phyloP scores from a whole-genome alignment of 2,888 invertebrate species.

The Baccha elongata region DNA sequence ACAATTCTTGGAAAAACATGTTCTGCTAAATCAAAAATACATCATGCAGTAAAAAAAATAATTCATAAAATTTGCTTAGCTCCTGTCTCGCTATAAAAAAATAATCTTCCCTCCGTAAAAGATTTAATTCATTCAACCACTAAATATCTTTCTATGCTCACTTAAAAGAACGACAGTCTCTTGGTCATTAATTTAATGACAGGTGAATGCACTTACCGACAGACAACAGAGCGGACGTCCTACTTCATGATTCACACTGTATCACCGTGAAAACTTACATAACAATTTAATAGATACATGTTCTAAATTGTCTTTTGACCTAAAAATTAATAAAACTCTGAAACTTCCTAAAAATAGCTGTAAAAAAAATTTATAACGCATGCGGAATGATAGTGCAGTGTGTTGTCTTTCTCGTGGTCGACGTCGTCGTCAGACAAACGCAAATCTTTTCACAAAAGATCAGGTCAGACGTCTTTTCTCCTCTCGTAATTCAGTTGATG shows the following conservation, averaged over 20 bases:
- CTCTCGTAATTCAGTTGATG: conserved; percentile 20
- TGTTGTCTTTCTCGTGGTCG: not conserved
- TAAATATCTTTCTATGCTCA: not conserved
- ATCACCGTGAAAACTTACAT: conserved; percentile 44
- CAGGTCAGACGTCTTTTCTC: conserved; percentile 10
- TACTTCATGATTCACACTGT: conserved; percentile 16
- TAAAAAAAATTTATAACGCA: not conserved
- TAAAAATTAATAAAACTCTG: conserved; percentile 25
- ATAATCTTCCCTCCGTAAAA: not conserved
- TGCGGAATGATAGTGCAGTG: too few relatives aligned
- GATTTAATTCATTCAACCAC: conserved; percentile 11
- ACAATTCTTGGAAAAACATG: not conserved
- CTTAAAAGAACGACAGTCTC: conserved; percentile 1
- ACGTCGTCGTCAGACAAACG: not conserved
- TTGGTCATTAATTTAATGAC: conserved; percentile 25
- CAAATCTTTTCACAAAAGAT: conserved; percentile 38
- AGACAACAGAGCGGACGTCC: not conserved
- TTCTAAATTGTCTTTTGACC: conserved; percentile 56
- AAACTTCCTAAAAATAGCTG: conserved; percentile 29
- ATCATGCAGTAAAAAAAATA: not conserved
- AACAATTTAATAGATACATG: conserved; percentile 40
- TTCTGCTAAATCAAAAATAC: not conserved
- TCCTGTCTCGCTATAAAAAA: conserved; percentile 19
- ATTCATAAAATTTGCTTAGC: conserved; percentile 2
- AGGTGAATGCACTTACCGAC: conserved; percentile 34